These are phyloP conservation scores for Smittia aterrima DNA, from an alignment of 2,888 invertebrate species.

Conservation along the genomic window DNA sequence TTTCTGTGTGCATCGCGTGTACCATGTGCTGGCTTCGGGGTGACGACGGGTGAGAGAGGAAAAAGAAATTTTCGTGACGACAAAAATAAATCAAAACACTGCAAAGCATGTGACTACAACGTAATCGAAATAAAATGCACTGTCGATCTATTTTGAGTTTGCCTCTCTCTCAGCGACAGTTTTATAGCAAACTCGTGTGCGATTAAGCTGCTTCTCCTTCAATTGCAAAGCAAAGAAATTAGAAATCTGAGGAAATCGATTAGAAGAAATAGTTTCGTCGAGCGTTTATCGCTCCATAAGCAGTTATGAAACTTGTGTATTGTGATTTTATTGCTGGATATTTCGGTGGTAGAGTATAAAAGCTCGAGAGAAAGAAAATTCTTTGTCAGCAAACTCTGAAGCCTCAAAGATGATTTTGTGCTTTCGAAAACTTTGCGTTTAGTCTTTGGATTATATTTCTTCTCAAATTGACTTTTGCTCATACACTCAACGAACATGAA, in stretches of 20 bases:
- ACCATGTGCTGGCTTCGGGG: neutral
- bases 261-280: neutral
- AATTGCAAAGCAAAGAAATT: neutral
- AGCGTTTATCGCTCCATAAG: slow-evolving; percentile 13
- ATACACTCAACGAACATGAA: neutral
- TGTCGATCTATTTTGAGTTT: slow-evolving; percentile 23
- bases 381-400: neutral
- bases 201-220: slow-evolving; percentile 4
- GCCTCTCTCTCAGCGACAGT: neutral
- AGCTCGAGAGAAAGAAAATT: slow-evolving; percentile 39
- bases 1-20: neutral
- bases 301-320: slow-evolving; percentile 49
- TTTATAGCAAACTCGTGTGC: slow-evolving; percentile 7
- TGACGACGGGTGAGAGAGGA: neutral
- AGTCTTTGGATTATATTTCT: slow-evolving; percentile 27
- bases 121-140: slow-evolving; percentile 34
- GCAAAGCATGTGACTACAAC: slow-evolving; percentile 28
- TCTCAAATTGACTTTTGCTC: neutral
- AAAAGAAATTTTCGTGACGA: neutral
- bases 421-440: neutral
- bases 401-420: neutral
- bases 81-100: neutral
- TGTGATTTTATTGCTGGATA: slow-evolving; percentile 60
- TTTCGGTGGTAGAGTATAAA: slow-evolving; percentile 55
- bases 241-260: slow-evolving; percentile 6